These are phyloP conservation scores for Tokudaia muenninki DNA, from an alignment of 2,797 vertebrate genomes.

Conservation along the genomic window DNA sequence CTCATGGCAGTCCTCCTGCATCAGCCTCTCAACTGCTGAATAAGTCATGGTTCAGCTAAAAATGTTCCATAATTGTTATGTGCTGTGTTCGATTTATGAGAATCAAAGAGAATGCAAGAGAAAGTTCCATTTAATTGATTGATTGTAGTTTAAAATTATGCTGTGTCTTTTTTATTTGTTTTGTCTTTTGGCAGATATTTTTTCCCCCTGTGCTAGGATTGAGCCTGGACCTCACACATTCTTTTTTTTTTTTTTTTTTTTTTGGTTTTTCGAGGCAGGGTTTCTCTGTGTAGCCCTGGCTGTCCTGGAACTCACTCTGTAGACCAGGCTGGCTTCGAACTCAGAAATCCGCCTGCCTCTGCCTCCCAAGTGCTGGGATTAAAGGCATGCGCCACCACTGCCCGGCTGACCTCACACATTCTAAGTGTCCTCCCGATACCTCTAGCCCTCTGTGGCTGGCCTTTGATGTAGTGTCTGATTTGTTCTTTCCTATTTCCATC, in stretches of 20 bases:
- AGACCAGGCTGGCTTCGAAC: too few relatives aligned
- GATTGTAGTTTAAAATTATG: slow-evolving; percentile 30
- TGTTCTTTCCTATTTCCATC: slow-evolving; percentile 59
- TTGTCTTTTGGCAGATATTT: neutral
- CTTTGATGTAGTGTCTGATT: slow-evolving; percentile 31
- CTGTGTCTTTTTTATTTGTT: slow-evolving; percentile 40
- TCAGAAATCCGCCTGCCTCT: too few relatives aligned
- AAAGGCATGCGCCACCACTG: too few relatives aligned
- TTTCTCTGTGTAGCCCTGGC: too few relatives aligned
- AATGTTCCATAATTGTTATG: neutral
- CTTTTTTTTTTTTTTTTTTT: too few relatives aligned
- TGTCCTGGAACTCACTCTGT: too few relatives aligned
- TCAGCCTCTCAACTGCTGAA: neutral
- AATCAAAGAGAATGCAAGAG: neutral
- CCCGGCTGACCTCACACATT: neutral
- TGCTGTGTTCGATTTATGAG: neutral
- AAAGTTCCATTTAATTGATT: neutral
- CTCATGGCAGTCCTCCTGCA: neutral
- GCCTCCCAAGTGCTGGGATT: too few relatives aligned
- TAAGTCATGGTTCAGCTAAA: neutral
- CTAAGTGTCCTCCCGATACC: neutral
- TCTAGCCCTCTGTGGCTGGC: neutral
- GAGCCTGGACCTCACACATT: neutral
- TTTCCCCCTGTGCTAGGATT: too few relatives aligned
- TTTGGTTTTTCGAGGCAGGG: too few relatives aligned